These are phyloP conservation scores for Hololepta plana DNA, from an alignment of 2,888 invertebrate genomes.

Conservation along the genomic window DNA sequence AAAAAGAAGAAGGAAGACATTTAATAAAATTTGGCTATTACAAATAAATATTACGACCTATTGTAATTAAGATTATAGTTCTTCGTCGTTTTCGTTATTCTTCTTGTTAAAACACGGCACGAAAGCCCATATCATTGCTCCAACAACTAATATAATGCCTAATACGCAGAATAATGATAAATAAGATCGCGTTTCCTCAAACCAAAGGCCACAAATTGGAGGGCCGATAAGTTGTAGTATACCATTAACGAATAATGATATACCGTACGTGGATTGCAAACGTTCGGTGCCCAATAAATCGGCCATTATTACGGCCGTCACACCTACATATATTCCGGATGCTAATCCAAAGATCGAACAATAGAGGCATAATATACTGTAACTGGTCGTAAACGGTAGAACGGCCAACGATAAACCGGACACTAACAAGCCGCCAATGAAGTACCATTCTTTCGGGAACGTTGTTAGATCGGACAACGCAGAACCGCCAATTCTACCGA, in stretches of 20 bases:
- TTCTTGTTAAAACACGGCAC: constrained; percentile 48
- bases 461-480: constrained; percentile 60
- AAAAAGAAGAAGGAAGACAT: no score
- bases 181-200: constrained; percentile 41
- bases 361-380: constrained; percentile 43
- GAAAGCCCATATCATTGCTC: constrained; percentile 56
- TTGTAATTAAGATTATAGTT: constrained; percentile 7
- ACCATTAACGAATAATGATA: constrained; percentile 70
- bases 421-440: constrained; percentile 56
- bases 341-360: constrained; percentile 66
- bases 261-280: constrained; percentile 72
- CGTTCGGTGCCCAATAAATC: constrained; percentile 72
- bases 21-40: neutral
- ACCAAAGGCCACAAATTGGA: constrained; percentile 63
- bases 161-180: constrained; percentile 54
- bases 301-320: constrained; percentile 76
- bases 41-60: constrained; percentile 1
- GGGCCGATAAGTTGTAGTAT: constrained; percentile 66
- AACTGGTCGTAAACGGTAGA: constrained; percentile 49
- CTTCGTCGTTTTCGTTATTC: constrained; percentile 11
- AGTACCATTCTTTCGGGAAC: constrained; percentile 69
- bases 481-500: constrained; percentile 71
- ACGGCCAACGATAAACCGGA: constrained; percentile 59
- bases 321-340: constrained; percentile 70
- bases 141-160: constrained; percentile 52